A percentile compares a stretch with the other conserved stretches of the same genome.
phyloP scores from a whole-genome alignment of 1,140 invertebrate species.

The Arctopsyche grandis region DNA sequence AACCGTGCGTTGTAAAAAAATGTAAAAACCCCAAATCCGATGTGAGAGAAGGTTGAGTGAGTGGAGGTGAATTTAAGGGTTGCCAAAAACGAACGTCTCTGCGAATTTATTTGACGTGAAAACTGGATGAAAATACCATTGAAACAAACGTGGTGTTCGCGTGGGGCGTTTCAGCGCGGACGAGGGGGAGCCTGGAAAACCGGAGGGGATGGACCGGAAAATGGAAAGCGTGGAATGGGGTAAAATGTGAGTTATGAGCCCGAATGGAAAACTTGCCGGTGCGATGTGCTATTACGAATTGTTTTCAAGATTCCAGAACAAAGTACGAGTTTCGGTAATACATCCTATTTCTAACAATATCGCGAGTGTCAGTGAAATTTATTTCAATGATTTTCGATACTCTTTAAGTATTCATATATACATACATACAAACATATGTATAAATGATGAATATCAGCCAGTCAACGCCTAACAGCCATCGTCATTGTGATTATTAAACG shows the following conservation, averaged over 20 bases:
- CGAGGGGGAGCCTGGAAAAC: background rate
- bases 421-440: no score
- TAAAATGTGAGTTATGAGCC: slow-evolving; percentile 9
- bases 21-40: no score
- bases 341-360: background rate
- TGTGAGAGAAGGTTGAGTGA: no score
- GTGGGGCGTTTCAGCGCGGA: background rate
- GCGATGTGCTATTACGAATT: background rate
- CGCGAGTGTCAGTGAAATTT: no score
- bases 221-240: background rate
- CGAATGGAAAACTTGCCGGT: background rate
- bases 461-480: no score
- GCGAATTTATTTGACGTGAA: background rate
- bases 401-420: no score
- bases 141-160: background rate
- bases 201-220: background rate
- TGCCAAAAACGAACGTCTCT: no score
- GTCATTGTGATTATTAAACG: no score
- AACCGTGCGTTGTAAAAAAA: no score
- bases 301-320: slow-evolving; percentile 1
- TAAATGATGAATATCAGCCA: no score
- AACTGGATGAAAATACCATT: background rate
- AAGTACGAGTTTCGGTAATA: background rate
- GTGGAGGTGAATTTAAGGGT: no score
- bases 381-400: no score